Conservation (phyloP, 2,888 invertebrate genomes). For the Ceriagrion tenellum region DNA sequence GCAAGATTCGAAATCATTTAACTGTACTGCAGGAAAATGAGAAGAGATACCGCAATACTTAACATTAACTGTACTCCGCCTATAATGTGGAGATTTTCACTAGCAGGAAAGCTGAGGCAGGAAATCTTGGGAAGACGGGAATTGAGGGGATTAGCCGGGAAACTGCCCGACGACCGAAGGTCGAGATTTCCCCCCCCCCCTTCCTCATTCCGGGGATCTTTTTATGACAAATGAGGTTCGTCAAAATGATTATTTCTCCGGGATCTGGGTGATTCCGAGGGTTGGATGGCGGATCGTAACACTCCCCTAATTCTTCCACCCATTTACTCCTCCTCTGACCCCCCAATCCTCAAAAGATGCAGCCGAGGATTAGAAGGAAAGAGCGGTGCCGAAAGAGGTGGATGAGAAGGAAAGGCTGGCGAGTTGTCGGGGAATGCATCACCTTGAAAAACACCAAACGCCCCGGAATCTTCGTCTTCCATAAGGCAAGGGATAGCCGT, state of each 20-base stretch:
- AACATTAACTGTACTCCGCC: neutral
- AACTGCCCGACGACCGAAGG: neutral
- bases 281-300: neutral
- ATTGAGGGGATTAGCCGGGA: neutral
- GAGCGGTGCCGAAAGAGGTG: neutral
- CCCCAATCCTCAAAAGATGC: neutral
- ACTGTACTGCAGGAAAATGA: no score
- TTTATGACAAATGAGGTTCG: constrained; percentile 39
- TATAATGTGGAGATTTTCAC: neutral
- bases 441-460: neutral
- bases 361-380: neutral
- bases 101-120: neutral
- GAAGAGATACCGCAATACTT: no score
- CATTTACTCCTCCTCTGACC: neutral
- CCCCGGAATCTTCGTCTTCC: no score
- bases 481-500: no score
- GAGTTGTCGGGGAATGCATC: neutral
- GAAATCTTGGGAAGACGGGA: neutral
- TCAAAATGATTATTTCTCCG: constrained; percentile 14
- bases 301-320: neutral
- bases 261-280: neutral
- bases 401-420: neutral
- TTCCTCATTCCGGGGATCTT: neutral
- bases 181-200: neutral
- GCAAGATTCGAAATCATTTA: no score